Conservation (phyloP, 2,113 vertebrate genomes). For the Xyliphius kryptos region DNA sequence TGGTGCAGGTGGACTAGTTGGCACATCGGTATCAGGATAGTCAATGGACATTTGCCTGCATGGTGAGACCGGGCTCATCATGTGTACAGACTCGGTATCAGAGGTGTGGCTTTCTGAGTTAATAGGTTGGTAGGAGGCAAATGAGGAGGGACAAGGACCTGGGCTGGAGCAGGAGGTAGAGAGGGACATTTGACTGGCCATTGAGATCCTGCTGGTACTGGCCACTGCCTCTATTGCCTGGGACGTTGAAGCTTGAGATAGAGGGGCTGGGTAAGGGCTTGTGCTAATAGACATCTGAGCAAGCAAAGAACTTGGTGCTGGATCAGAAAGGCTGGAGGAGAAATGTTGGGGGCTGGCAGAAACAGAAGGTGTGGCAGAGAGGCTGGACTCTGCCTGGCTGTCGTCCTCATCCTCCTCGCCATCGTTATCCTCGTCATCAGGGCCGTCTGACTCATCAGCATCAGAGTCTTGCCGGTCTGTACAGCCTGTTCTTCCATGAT, state of each 20-base stretch:
- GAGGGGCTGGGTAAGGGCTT: slow-evolving; percentile 27
- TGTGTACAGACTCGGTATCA: slow-evolving; percentile 52
- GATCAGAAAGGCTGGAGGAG: slow-evolving; percentile 68
- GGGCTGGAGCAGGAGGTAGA: slow-evolving; percentile 44
- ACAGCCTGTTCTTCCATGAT: slow-evolving; percentile 72
- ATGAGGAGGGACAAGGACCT: slow-evolving; percentile 41
- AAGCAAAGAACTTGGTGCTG: slow-evolving; percentile 78
- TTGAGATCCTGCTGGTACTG: slow-evolving; percentile 56
- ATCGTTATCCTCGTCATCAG: slow-evolving; percentile 85
- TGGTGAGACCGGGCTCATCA: slow-evolving; percentile 66
- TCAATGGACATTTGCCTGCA: slow-evolving; percentile 87
- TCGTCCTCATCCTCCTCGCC: slow-evolving; percentile 90
- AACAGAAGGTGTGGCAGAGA: slow-evolving; percentile 87
- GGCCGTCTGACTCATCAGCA: slow-evolving; percentile 85
- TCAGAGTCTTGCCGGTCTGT: slow-evolving; percentile 81
- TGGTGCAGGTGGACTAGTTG: slow-evolving; percentile 54
- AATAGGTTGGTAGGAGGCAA: slow-evolving; percentile 33
- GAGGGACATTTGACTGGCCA: slow-evolving; percentile 73
- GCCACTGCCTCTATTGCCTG: slow-evolving; percentile 32
- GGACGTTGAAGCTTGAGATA: slow-evolving; percentile 33
- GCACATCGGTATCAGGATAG: slow-evolving; percentile 69
- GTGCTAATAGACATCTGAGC: slow-evolving; percentile 86
- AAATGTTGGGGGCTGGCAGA: slow-evolving; percentile 88
- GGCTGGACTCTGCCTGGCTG: slow-evolving; percentile 88
- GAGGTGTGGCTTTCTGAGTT: slow-evolving; percentile 49